Percentiles rank a stretch among this genome's conserved stretches.
These are phyloP conservation scores for Gallirallus australis DNA, from an alignment of 2,797 vertebrate genomes.

Conservation along the genomic window DNA sequence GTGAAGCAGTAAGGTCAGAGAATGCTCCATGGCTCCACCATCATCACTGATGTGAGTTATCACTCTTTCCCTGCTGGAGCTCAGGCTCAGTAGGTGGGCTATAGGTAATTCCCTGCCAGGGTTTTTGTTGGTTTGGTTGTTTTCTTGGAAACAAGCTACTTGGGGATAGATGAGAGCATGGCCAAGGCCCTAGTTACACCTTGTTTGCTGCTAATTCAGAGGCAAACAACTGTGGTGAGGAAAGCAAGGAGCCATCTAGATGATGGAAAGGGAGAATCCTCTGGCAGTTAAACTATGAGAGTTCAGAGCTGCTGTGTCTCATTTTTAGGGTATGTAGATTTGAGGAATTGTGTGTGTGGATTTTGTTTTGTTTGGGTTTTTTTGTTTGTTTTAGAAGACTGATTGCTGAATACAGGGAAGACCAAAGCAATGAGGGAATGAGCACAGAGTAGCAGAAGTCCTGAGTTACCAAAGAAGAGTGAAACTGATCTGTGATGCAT, in stretches of 20 bases:
- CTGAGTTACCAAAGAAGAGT: not conserved
- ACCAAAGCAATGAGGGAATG: not conserved
- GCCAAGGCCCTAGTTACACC: not conserved
- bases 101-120: not conserved
- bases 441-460: not conserved
- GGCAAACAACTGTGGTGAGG: not conserved
- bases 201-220: not conserved
- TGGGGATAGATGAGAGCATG: not conserved
- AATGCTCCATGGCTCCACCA: not conserved
- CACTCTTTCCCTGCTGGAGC: not conserved
- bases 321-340: not conserved
- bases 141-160: not conserved
- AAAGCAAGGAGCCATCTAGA: not conserved
- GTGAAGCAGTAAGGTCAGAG: not conserved
- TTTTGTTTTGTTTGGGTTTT: not conserved
- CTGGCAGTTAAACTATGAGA: not conserved
- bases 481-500: not conserved
- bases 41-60: not conserved
- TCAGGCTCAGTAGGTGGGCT: not conserved
- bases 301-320: not conserved
- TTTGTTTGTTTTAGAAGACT: not conserved
- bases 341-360: not conserved
- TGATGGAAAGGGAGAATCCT: not conserved
- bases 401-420: not conserved
- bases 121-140: not conserved